A percentile compares a stretch with the other conserved stretches of the same genome.
These are phyloP conservation scores for Pempheris klunzingeri DNA, from an alignment of 2,797 vertebrate species.

Conservation along the genomic window DNA sequence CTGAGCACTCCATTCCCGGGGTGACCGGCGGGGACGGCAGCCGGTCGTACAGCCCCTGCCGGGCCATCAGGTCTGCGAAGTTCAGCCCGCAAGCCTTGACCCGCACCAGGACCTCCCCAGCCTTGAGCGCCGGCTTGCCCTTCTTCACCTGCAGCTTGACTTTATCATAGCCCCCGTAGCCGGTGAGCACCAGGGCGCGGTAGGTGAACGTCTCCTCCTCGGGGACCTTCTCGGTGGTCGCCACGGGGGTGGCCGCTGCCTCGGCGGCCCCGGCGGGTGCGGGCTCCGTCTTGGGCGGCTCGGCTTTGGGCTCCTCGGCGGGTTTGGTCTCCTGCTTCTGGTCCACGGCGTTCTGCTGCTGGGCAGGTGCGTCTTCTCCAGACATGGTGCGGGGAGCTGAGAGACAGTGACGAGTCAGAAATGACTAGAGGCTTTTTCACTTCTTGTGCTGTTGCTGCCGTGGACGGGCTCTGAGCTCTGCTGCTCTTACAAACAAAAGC, in stretches of 20 bases:
- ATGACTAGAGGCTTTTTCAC: slow-evolving; percentile 38
- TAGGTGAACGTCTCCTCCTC: slow-evolving; percentile 87
- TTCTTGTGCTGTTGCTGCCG: slow-evolving; percentile 41
- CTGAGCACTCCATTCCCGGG: slow-evolving; percentile 94
- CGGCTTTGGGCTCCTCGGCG: slow-evolving; percentile 84
- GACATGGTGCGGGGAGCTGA: slow-evolving; percentile 81
- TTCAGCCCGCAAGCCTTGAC: slow-evolving; percentile 95
- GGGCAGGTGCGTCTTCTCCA: slow-evolving; percentile 89
- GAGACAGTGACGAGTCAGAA: slow-evolving; percentile 61
- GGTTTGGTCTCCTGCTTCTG: slow-evolving; percentile 86
- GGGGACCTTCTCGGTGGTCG: slow-evolving; percentile 78
- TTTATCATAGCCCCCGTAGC: slow-evolving; percentile 93
- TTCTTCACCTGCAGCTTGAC: slow-evolving; percentile 93
- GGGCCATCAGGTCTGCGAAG: slow-evolving; percentile 93
- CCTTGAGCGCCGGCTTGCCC: slow-evolving; percentile 86
- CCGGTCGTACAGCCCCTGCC: slow-evolving; percentile 93
- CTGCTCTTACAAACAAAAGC: slow-evolving; percentile 53
- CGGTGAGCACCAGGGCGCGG: slow-evolving; percentile 87
- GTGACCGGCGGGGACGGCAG: slow-evolving; percentile 90
- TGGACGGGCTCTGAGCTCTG: slow-evolving; percentile 27
- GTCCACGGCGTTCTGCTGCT: slow-evolving; percentile 88
- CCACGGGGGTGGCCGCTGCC: slow-evolving; percentile 64
- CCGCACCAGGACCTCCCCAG: slow-evolving; percentile 89
- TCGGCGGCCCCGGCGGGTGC: slow-evolving; percentile 65
- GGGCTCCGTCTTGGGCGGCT: slow-evolving; percentile 81